A percentile compares a stretch with the other conserved stretches of the same genome.
Evolutionary conservation across 2,888 invertebrate genomes (phyloP).

Genomic region (Cheiracanthium punctorium): DNA sequence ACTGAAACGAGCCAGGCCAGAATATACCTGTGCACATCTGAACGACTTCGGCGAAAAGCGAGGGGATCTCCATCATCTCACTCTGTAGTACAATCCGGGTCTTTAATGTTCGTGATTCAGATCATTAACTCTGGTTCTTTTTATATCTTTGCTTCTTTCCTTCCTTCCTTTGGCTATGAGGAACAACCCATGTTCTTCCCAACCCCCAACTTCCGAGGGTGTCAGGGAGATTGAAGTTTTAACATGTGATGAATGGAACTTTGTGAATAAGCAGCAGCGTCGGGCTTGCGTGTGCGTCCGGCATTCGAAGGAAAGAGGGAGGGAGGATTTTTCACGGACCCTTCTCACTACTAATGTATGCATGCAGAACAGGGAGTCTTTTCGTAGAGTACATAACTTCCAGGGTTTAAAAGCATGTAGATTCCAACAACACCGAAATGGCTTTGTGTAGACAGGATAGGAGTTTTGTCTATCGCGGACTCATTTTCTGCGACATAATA

Average conservation of each 20-base stretch:
- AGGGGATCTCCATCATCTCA: background rate
- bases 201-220: background rate
- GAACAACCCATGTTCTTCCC: constrained; percentile 4
- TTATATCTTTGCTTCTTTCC: background rate
- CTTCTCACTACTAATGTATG: too few species aligned
- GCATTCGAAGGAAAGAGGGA: background rate
- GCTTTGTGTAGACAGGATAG: too few species aligned
- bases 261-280: background rate
- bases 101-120: constrained; percentile 4
- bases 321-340: background rate
- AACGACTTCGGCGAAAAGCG: background rate
- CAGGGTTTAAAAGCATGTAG: too few species aligned
- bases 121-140: background rate
- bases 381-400: too few species aligned
- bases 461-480: too few species aligned
- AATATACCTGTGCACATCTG: background rate
- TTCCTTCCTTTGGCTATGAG: background rate
- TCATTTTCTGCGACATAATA: too few species aligned
- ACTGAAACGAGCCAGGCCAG: background rate
- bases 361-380: too few species aligned
- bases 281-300: background rate
- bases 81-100: background rate
- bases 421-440: too few species aligned
- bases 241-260: background rate
- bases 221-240: background rate